Evolutionary conservation across 2,888 invertebrate genomes (phyloP), one percentile per base, ranked within the genome.

Genomic region (Chesias legatella): DNA sequence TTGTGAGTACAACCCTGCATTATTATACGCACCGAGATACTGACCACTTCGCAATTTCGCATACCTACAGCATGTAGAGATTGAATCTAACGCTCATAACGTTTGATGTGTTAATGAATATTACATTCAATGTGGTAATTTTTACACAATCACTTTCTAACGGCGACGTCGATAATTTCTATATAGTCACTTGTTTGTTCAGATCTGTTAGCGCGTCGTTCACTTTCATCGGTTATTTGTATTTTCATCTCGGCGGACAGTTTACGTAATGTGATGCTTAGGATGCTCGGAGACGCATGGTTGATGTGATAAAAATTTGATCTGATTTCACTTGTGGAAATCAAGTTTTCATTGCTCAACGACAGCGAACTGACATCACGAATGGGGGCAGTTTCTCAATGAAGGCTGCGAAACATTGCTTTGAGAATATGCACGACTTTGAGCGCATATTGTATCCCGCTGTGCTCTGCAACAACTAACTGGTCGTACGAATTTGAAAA

Each of bases 301-400:
- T 52, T 48, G 57, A 73, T 68, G 61, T 64, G 63, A 71, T 62
- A 68, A 79, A 73, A 75, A 76, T 73, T 61, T 63, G 68, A 77
- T 79, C 73, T 67, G 68, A 75, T 82, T 81, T 79, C 68, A 76
- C 58, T 67, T 74, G 76, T 75, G 79, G 78, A 84, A 84, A 83
- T 79, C 79, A 74, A 73, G 79, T 83, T 81, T 79, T 75, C 70
- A 75, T 84, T 85, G 75, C 84, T 63, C 76, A 84, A 85, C 72
- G 58, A 58, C 72, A 71, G 69, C 65, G 60, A 63, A 62, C 78
- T 78, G 78, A 74, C 79, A 80, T 76, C 83, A 81, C 80, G 79
- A 85, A 83, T 82, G 83, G 74, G 83, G 81, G 76, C 86, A 77
- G 72, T 88, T 84, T 82, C 85, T 79, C 83, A 85, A 86, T 79